Conservation (phyloP, 1,140 invertebrate species). For the Penaeus chinensis region DNA sequence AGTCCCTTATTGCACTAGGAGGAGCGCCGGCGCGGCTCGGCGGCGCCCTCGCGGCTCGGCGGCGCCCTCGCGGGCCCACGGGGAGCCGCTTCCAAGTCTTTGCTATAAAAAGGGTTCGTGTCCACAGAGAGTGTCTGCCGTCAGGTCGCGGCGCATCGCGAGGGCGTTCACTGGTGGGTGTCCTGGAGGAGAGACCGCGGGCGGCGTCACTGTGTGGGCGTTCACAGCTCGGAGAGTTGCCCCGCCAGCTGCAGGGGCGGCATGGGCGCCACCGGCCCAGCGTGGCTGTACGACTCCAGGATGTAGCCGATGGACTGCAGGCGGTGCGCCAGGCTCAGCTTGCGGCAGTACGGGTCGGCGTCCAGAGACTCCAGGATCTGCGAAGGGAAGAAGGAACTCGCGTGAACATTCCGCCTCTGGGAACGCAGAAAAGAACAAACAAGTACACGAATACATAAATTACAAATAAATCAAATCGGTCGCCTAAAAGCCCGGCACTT, state of each 20-base stretch:
- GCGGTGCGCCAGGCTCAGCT: constrained; percentile 88
- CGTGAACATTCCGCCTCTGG: not conserved
- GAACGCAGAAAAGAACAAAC: not conserved
- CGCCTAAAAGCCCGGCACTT: too few species aligned
- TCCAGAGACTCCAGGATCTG: constrained; percentile 86
- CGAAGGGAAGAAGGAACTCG: constrained; percentile 61
- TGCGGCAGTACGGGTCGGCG: constrained; percentile 82
- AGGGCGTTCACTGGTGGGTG: constrained; percentile 1
- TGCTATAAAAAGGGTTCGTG: not conserved
- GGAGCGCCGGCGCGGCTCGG: not conserved
- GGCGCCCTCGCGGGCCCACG: not conserved
- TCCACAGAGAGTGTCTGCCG: constrained; percentile 13
- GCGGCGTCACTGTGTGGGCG: constrained; percentile 3
- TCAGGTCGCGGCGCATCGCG: not conserved
- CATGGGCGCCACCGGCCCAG: constrained; percentile 65
- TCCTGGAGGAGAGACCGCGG: constrained; percentile 14
- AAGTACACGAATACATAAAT: not conserved
- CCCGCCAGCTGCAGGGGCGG: constrained; percentile 62
- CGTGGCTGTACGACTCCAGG: constrained; percentile 72
- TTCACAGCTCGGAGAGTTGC: constrained; percentile 63
- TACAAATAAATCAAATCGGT: not conserved
- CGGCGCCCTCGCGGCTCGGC: not conserved
- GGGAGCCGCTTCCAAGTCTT: not conserved
- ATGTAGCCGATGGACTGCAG: constrained; percentile 90
- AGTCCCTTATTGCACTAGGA: too few species aligned